A percentile compares a stretch with the other conserved stretches of the same genome.
These are phyloP conservation scores for Zosterops hypoxanthus DNA, from an alignment of 2,113 vertebrate species.

Conservation along the genomic window DNA sequence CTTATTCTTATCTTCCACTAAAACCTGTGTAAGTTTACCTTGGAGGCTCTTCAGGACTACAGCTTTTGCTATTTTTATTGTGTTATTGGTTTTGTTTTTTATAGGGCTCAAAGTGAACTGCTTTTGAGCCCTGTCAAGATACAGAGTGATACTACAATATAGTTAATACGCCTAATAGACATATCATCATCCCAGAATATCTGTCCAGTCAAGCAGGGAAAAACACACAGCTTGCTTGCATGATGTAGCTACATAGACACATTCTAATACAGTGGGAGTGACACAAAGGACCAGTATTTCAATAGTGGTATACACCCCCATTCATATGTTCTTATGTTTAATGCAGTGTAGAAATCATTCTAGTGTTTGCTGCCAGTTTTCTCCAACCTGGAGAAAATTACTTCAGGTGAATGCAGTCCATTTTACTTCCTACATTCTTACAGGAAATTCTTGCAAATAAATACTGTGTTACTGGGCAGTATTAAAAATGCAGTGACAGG, in stretches of 20 bases:
- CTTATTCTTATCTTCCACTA: background rate
- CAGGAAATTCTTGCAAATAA: conserved; percentile 1
- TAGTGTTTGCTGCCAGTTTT: background rate
- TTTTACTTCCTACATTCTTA: background rate
- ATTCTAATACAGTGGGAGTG: background rate
- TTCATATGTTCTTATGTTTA: background rate
- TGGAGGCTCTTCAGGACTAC: background rate
- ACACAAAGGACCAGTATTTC: background rate
- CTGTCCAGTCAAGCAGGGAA: background rate
- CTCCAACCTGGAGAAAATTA: background rate
- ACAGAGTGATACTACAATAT: background rate
- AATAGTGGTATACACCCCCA: background rate
- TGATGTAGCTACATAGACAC: background rate
- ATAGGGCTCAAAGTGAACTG: background rate
- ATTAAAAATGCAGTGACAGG: background rate
- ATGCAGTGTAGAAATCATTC: background rate
- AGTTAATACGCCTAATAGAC: background rate
- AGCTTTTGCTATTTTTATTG: background rate
- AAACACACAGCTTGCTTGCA: background rate
- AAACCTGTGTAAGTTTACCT: background rate
- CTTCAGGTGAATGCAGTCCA: background rate
- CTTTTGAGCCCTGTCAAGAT: background rate
- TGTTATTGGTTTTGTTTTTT: background rate
- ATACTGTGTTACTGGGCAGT: background rate
- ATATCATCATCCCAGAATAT: background rate